These are phyloP conservation scores for Myotis lucifugus DNA, from an alignment of 2,113 vertebrate species.

Conservation along the genomic window DNA sequence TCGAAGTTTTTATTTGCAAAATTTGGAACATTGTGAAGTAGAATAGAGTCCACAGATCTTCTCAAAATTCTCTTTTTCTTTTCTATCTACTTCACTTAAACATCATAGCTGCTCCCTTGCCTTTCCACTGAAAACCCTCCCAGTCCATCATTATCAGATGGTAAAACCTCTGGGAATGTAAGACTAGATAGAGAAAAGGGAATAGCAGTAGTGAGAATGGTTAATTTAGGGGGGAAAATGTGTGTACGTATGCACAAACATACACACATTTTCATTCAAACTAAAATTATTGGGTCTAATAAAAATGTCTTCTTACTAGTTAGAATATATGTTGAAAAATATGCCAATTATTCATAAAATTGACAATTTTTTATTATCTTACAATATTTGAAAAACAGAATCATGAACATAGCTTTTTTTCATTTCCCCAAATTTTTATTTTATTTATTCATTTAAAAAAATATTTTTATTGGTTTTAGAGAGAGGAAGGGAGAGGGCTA, in stretches of 20 bases:
- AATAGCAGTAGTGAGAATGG: not conserved
- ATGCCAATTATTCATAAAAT: not conserved
- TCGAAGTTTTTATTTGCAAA: not conserved
- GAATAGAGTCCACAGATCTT: not conserved
- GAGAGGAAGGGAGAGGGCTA: too few species aligned
- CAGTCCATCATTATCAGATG: not conserved
- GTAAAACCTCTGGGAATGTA: not conserved
- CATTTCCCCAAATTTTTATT: not conserved
- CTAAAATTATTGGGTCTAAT: constrained; percentile 15
- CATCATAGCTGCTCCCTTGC: not conserved
- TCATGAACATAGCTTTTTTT: not conserved
- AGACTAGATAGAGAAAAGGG: not conserved
- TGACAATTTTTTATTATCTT: not conserved
- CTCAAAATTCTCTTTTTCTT: constrained; percentile 17
- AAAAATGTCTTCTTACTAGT: not conserved
- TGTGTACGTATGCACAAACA: not conserved
- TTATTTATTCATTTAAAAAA: too few species aligned
- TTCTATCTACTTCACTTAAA: not conserved
- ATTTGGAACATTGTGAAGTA: constrained; percentile 19
- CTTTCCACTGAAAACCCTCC: not conserved
- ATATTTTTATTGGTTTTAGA: too few species aligned
- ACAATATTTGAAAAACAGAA: not conserved
- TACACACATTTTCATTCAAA: not conserved
- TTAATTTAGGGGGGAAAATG: not conserved
- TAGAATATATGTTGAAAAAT: not conserved